Evolutionary conservation across 2,113 vertebrate species (phyloP), one percentile per base, ranked within the genome.

Genomic region (Scatophagus argus): DNA sequence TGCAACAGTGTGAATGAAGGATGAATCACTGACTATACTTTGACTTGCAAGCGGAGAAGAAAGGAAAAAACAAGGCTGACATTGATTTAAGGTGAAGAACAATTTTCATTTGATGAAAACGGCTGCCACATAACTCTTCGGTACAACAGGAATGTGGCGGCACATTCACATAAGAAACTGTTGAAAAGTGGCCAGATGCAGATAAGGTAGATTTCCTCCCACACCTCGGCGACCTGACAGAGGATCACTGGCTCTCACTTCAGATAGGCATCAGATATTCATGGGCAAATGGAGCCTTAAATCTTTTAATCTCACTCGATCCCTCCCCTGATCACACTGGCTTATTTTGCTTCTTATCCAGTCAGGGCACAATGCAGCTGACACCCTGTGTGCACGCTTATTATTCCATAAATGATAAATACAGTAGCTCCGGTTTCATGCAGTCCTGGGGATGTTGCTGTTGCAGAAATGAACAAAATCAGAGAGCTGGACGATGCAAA

Each of bases 261-360:
- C 66, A 83, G 76, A 91, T 77, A 90, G 74, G 85, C 79, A 87
- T 92, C 89, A 91, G 79, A 93, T 91, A 90, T 92, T 91, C 85
- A 92, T 91, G 79, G 86, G 79, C 90, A 92, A 92, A 93, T 91
- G 91, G 89, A 92, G 90, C 75, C 82, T 89, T 88, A 88, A 90
- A 92, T 89, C 89, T 89, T 91, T 90, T 91, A 92, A 93, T 91
- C 91, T 90, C 73, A 43, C 86, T 83, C 81, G 52, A 90, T 89
- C 90, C 79, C 83, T 87, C 52, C 74, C 84, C 80, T 84, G 88
- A 91, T 93, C 88, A 63, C 66, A 79, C 65, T 12, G 86, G 87
- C 85, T 92, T 93, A 89, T 89, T 90, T 89, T 36, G 44, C 82
- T 85, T 90, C 86, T 84, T 59, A 91, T 91, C 81, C 83, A 77